Evolutionary conservation across 2,797 vertebrate genomes (phyloP).

Genomic region (Scomberomorus guttatus): DNA sequence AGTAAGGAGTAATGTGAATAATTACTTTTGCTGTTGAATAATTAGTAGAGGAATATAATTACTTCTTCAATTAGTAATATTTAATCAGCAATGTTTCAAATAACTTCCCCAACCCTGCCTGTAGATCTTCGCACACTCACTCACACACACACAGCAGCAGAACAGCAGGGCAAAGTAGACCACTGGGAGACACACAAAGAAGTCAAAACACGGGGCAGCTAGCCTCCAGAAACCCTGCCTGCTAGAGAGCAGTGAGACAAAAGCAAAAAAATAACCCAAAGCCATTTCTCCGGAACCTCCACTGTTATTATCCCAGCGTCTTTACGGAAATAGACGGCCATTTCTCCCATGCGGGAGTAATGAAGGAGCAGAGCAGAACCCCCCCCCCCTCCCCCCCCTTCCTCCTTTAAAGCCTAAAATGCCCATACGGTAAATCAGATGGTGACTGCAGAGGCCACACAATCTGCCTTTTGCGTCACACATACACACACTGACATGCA

Average conservation of each 20-base stretch:
- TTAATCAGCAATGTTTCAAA: neutral
- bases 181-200: conserved; percentile 53
- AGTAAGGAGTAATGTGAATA: neutral
- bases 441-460: conserved; percentile 36
- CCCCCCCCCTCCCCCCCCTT: too few species aligned
- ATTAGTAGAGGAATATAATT: conserved; percentile 1
- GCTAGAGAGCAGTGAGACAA: conserved; percentile 54
- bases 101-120: conserved; percentile 2
- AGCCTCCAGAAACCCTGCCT: conserved; percentile 45
- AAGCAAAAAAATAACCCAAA: conserved; percentile 48
- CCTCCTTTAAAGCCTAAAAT: conserved; percentile 32
- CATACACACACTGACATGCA: conserved; percentile 2
- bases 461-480: neutral
- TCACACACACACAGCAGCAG: conserved; percentile 18
- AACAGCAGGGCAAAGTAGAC: conserved; percentile 46
- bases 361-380: neutral
- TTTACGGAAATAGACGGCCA: conserved; percentile 46
- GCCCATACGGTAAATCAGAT: conserved; percentile 52
- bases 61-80: conserved; percentile 4
- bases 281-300: conserved; percentile 43
- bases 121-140: conserved; percentile 7
- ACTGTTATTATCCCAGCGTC: conserved; percentile 58
- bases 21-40: neutral
- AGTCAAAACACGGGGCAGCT: conserved; percentile 29
- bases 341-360: conserved; percentile 42